Percentiles rank a stretch among this genome's conserved stretches.
Evolutionary conservation across 2,113 vertebrate species (phyloP).

Genomic region (Micromys minutus): DNA sequence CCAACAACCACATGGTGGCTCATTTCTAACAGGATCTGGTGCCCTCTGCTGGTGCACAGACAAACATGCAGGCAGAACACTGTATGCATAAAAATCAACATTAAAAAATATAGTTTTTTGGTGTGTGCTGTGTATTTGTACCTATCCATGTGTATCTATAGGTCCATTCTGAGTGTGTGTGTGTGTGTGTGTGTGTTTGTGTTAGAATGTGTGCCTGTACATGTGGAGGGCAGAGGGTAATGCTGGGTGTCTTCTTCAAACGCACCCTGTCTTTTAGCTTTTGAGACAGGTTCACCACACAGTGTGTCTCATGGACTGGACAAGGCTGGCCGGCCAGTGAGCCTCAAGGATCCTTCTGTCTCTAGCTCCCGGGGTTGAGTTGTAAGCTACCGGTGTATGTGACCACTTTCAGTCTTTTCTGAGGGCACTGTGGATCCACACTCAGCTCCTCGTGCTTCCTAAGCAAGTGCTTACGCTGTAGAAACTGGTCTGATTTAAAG

Average conservation of each 20-base stretch:
- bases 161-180: not conserved
- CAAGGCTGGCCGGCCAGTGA: not conserved
- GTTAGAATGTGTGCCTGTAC: not conserved
- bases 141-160: not conserved
- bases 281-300: not conserved
- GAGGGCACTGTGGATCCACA: not conserved
- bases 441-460: not conserved
- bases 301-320: not conserved
- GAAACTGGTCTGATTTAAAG: not conserved
- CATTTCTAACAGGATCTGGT: too few relatives aligned
- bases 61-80: too few relatives aligned
- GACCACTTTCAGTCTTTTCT: not conserved
- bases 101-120: not conserved
- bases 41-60: too few relatives aligned
- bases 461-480: not conserved
- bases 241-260: not conserved
- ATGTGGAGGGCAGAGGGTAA: not conserved
- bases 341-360: not conserved
- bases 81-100: not conserved
- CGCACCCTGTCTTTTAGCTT: not conserved
- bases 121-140: not conserved
- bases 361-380: not conserved
- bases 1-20: too few relatives aligned
- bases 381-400: not conserved
- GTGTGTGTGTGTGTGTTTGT: not conserved